These are phyloP conservation scores for Pegoplata infirma DNA, from an alignment of 2,888 invertebrate species.

Conservation along the genomic window DNA sequence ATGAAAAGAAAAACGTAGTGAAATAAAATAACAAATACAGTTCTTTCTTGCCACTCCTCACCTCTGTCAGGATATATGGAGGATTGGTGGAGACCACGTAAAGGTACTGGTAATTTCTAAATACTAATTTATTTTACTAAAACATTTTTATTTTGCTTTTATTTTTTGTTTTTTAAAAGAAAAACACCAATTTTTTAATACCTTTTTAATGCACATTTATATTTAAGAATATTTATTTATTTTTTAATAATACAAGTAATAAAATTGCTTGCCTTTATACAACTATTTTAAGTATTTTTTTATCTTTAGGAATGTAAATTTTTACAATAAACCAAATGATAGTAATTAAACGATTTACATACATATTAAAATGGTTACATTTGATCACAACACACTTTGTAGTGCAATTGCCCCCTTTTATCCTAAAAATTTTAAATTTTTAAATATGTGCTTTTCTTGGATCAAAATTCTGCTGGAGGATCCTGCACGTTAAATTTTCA, in stretches of 20 bases:
- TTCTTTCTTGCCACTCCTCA: slow-evolving; percentile 88
- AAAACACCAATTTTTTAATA: slow-evolving; percentile 12
- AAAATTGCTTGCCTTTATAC: slow-evolving; percentile 41
- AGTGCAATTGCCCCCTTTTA: no score
- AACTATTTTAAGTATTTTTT: slow-evolving; percentile 2
- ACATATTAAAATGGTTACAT: no score
- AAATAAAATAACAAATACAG: slow-evolving; percentile 79
- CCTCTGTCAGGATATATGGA: slow-evolving; percentile 98
- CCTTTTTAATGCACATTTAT: slow-evolving; percentile 37
- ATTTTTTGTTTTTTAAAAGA: slow-evolving; percentile 23
- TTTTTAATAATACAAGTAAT: slow-evolving; percentile 11
- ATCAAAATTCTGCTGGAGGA: no score
- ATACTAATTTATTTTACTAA: slow-evolving; percentile 63
- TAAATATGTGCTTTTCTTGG: no score
- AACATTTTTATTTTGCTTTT: slow-evolving; percentile 60
- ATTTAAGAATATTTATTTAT: slow-evolving; percentile 21
- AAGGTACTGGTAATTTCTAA: slow-evolving; percentile 85
- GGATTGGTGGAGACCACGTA: slow-evolving; percentile 98
- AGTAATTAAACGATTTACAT: neutral
- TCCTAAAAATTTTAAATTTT: no score
- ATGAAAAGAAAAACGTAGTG: slow-evolving; percentile 71
- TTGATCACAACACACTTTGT: no score
- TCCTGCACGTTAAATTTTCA: no score
- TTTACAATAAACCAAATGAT: slow-evolving; percentile 43
- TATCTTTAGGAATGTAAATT: no score